Conservation (phyloP, 2,888 invertebrate species). For the Caenorhabditis sp. region DNA sequence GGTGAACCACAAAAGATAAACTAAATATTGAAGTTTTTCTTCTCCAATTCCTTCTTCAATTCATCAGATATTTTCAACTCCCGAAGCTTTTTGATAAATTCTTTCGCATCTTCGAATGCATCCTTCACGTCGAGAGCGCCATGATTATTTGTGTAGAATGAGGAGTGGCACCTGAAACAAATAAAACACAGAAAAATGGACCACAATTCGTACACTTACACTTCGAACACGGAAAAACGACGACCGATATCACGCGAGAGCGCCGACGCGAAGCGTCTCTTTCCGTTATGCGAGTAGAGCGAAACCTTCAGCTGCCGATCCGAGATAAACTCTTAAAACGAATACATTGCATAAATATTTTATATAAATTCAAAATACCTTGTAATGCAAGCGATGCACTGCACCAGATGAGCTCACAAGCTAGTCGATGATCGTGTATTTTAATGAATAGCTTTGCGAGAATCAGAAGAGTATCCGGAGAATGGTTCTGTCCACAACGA, state of each 20-base stretch:
- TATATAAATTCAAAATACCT: constrained; percentile 11
- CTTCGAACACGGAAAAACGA: constrained; percentile 34
- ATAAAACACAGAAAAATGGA: constrained; percentile 41
- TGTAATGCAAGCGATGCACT: constrained; percentile 19
- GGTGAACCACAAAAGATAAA: constrained; percentile 14
- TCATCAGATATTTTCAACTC: constrained; percentile 9
- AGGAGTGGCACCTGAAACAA: constrained; percentile 34
- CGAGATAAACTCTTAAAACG: constrained; percentile 32
- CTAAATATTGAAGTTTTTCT: constrained; percentile 8
- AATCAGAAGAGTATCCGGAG: constrained; percentile 20
- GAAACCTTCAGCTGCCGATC: constrained; percentile 20
- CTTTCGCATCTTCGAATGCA: constrained; percentile 14
- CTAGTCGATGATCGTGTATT: constrained; percentile 5
- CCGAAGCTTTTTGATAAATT: constrained; percentile 16
- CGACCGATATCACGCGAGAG: constrained; percentile 28
- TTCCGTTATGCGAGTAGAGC: constrained; percentile 30
- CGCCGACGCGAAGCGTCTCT: constrained; percentile 22
- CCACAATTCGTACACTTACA: constrained; percentile 26
- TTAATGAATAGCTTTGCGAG: constrained; percentile 13
- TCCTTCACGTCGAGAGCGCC: constrained; percentile 10
- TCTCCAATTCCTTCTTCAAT: constrained; percentile 19
- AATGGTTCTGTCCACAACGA: constrained; percentile 1
- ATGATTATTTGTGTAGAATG: constrained; percentile 27
- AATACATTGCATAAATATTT: constrained; percentile 35
- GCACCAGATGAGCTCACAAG: constrained; percentile 22